A percentile compares a stretch with the other conserved stretches of the same genome.
Evolutionary conservation across 2,113 vertebrate species (phyloP).

Genomic region (Trematomus loennbergii): DNA sequence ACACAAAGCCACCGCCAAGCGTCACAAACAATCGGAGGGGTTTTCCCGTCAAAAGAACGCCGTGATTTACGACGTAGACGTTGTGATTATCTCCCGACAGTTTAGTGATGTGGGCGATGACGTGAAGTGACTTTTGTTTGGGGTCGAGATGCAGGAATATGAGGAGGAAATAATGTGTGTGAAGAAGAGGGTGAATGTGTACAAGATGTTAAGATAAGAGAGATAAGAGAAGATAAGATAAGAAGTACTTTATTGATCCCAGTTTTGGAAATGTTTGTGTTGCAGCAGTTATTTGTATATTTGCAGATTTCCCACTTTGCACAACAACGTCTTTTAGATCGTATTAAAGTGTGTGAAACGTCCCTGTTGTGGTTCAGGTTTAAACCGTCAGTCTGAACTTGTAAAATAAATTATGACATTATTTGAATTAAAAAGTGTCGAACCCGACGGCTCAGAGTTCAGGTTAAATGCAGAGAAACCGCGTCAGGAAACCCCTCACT

Average conservation of each 20-base stretch:
- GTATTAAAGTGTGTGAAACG: too few relatives aligned
- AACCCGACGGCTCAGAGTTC: background rate
- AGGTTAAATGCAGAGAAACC: background rate
- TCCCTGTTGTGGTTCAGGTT: too few relatives aligned
- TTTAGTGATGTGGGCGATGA: conserved; percentile 30
- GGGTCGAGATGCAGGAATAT: conserved; percentile 38
- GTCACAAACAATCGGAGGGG: too few relatives aligned
- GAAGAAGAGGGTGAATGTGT: background rate
- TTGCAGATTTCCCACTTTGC: too few relatives aligned
- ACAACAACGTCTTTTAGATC: too few relatives aligned
- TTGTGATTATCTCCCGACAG: conserved; percentile 19
- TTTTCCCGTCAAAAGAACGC: background rate
- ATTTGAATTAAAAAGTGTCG: background rate
- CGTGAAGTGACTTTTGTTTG: conserved; percentile 19
- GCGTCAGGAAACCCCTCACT: conserved; percentile 4
- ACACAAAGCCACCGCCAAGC: too few relatives aligned
- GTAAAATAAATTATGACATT: background rate
- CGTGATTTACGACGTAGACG: conserved; percentile 54
- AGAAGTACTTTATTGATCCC: too few relatives aligned
- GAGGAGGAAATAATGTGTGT: conserved; percentile 1
- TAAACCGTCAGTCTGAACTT: background rate
- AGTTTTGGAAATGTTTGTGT: too few relatives aligned
- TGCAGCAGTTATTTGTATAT: too few relatives aligned
- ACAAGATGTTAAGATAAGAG: too few relatives aligned
- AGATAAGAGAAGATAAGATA: too few relatives aligned